These are phyloP conservation scores for Denticeps clupeoides DNA, from an alignment of 2,797 vertebrate species.

Conservation along the genomic window DNA sequence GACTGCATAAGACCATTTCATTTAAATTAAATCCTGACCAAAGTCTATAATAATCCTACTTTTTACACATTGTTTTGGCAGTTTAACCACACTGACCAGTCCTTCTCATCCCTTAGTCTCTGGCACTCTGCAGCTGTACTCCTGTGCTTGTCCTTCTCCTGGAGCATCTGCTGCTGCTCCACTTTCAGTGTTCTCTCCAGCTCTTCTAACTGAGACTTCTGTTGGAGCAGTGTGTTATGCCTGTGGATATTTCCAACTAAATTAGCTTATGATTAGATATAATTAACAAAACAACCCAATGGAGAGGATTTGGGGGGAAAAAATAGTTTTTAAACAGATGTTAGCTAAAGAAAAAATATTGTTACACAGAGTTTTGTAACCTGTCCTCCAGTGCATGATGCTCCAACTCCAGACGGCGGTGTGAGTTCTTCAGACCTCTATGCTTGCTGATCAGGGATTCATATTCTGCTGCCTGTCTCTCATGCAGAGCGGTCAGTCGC, in stretches of 20 bases:
- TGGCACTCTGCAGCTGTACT: conserved; percentile 68
- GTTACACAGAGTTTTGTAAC: too few relatives aligned
- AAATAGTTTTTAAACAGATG: too few relatives aligned
- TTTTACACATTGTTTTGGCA: too few relatives aligned
- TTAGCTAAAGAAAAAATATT: too few relatives aligned
- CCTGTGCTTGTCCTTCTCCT: conserved; percentile 76
- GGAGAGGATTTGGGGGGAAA: too few relatives aligned
- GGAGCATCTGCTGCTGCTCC: conserved; percentile 78
- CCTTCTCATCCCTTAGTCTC: conserved; percentile 77
- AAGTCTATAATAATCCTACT: too few relatives aligned
- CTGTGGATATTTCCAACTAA: too few relatives aligned
- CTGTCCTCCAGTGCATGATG: conserved; percentile 83
- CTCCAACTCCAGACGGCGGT: conserved; percentile 82
- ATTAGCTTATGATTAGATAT: too few relatives aligned
- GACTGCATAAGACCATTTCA: too few relatives aligned
- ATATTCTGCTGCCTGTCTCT: conserved; percentile 75
- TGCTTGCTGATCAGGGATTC: conserved; percentile 80
- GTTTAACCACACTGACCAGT: conserved; percentile 62
- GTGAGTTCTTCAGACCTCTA: conserved; percentile 74
- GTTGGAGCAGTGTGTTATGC: conserved; percentile 76
- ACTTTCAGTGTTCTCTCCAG: conserved; percentile 74
- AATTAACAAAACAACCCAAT: too few relatives aligned
- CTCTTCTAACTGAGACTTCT: conserved; percentile 74
- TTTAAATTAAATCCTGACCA: too few relatives aligned
- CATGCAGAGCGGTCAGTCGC: conserved; percentile 76